These are phyloP conservation scores for Malthinus flaveolus DNA, from an alignment of 2,888 invertebrate species.

Conservation along the genomic window DNA sequence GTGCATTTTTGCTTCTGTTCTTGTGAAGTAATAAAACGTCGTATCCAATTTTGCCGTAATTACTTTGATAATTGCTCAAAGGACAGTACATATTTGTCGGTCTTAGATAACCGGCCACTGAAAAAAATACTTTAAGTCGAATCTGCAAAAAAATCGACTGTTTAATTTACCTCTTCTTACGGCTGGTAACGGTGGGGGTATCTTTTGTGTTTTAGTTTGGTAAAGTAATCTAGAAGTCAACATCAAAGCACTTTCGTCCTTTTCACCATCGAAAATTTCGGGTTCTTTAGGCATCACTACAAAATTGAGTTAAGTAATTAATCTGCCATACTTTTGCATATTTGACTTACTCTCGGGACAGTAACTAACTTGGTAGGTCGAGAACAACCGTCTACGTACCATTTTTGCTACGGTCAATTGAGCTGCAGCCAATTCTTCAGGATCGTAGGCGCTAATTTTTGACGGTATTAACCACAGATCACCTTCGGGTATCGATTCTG, in stretches of 20 bases:
- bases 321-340: too few relatives aligned
- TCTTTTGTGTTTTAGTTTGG: conserved; percentile 19
- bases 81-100: conserved; percentile 20
- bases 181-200: conserved; percentile 29
- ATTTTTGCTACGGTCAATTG: conserved; percentile 17
- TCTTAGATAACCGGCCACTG: conserved; percentile 22
- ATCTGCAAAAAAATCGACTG: background rate
- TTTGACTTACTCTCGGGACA: conserved; percentile 20
- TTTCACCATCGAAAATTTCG: background rate
- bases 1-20: background rate
- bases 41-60: conserved; percentile 12
- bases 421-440: conserved; percentile 12
- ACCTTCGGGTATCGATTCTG: conserved; percentile 21
- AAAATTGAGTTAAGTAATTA: background rate
- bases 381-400: conserved; percentile 24
- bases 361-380: conserved; percentile 26
- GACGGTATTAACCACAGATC: conserved; percentile 20
- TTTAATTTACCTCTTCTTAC: conserved; percentile 28
- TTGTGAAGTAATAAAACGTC: conserved; percentile 1
- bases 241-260: background rate
- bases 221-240: conserved; percentile 16
- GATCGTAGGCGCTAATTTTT: conserved; percentile 18
- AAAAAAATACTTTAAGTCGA: background rate
- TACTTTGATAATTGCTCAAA: conserved; percentile 9
- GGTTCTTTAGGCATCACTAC: conserved; percentile 6